Base-by-base conservation (phyloP, 2,797 vertebrate species). In the Sarcoramphus papa region DNA sequence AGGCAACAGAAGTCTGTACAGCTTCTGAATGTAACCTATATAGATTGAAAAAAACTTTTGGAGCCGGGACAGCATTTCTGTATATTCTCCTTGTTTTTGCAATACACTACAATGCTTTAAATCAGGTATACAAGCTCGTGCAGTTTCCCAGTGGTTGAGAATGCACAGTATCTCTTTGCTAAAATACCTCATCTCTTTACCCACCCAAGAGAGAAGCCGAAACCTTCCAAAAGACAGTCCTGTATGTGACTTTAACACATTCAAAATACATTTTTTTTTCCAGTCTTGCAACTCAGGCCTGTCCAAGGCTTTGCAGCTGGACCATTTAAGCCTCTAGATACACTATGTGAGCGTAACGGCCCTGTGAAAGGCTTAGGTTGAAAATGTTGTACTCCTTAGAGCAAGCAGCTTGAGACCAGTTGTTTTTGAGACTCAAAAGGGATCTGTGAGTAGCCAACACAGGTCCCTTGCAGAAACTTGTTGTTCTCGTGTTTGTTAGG, bases 261-360 rank as follows among this genome's bases (percentile, higher is more conserved):
- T 10, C 22, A 73, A 64, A 78, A 64, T 16, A 12, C 1, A 7
- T 0, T 12, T 14, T 31, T 51, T 79, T 43, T 1, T 1, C 9
- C 3, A 47, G 0, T 41, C n/a, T 81, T 92, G 23, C 22, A 40
- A 24, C 18, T 92, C 53, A 25, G 11, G 6, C 8, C 19, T 57
- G n/a, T 57, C 37, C 30, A 54, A 62, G 27, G 10, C 54, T 89
- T 88, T 81, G 12, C 9, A 60, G 20, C 30, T 59, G 59, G 35
- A 86, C 35, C 6, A n/a, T 65, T 84, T 73, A 65, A 79, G 19
- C 23, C 21, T 77, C 35, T 45, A 64, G 16, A 53, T 35, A 35
- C 3, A 53, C 14, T 17, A 47, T 3, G 0, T 41, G 21, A 80
- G 14, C 3, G 2, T 31, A 85, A 76, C 2, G 24, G 16, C 19